Percentiles rank a stretch among this genome's conserved stretches.
Evolutionary conservation across 2,797 vertebrate genomes (phyloP).

Genomic region (Eutrigla gurnardus): DNA sequence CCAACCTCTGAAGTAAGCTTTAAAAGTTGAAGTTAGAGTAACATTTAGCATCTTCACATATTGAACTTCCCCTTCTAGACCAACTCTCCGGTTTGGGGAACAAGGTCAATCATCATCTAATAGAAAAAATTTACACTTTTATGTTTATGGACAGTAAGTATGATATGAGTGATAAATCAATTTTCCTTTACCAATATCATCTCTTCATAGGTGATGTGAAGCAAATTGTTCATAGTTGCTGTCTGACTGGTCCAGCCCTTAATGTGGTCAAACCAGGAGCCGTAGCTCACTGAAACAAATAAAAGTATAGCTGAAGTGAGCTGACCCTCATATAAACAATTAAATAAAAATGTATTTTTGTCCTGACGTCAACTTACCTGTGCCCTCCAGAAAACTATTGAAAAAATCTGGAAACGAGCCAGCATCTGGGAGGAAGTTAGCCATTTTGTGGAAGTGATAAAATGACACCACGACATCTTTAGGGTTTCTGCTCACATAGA

Average conservation of each 20-base stretch:
- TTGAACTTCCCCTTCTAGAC: not conserved
- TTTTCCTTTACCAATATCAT: slow-evolving; percentile 83
- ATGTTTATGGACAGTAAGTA: not conserved
- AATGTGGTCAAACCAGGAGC: slow-evolving; percentile 92
- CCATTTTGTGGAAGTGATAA: slow-evolving; percentile 89
- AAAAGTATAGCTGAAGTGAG: not conserved
- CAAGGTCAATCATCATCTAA: not conserved
- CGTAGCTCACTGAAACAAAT: slow-evolving; percentile 83
- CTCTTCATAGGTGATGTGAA: slow-evolving; percentile 89
- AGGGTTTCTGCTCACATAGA: slow-evolving; percentile 90
- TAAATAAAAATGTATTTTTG: not conserved
- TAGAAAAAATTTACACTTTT: not conserved
- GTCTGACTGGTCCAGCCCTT: slow-evolving; percentile 86
- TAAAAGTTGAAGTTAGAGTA: not conserved
- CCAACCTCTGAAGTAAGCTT: not conserved
- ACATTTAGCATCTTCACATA: not conserved
- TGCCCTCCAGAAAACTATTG: slow-evolving; percentile 82
- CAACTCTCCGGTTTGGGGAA: not conserved
- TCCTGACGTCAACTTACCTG: slow-evolving; percentile 71
- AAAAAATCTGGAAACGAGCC: slow-evolving; percentile 86
- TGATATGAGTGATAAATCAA: not conserved
- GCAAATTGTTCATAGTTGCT: slow-evolving; percentile 74
- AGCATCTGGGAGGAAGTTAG: slow-evolving; percentile 86
- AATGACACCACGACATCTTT: slow-evolving; percentile 90
- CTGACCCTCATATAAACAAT: not conserved